Percentiles rank a stretch among this genome's conserved stretches.
Evolutionary conservation across 2,797 vertebrate species (phyloP).

Genomic region (Staurois parvus): DNA sequence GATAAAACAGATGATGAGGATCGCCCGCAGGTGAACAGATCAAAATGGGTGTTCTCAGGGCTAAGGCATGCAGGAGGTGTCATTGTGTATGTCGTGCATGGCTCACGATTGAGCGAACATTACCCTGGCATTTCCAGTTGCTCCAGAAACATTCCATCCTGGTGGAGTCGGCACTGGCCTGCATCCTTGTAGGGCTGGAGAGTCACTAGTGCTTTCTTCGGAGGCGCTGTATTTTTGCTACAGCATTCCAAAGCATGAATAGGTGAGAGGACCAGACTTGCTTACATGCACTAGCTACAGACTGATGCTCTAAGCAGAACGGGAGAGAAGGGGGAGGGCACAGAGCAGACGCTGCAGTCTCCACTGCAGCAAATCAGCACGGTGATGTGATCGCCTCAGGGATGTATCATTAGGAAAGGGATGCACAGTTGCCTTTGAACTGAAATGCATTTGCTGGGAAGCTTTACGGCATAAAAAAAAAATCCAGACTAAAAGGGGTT

Average conservation of each 20-base stretch:
- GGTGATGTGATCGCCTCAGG: slow-evolving; percentile 75
- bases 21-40: slow-evolving; percentile 41
- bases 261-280: slow-evolving; percentile 76
- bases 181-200: slow-evolving; percentile 82
- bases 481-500: slow-evolving; percentile 8
- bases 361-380: slow-evolving; percentile 88
- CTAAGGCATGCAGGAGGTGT: slow-evolving; percentile 63
- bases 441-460: slow-evolving; percentile 66
- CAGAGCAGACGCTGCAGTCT: slow-evolving; percentile 83
- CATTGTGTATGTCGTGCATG: slow-evolving; percentile 73
- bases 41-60: slow-evolving; percentile 70
- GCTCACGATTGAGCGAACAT: slow-evolving; percentile 76
- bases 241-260: slow-evolving; percentile 85
- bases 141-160: slow-evolving; percentile 97
- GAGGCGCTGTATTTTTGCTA: slow-evolving; percentile 74
- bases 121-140: slow-evolving; percentile 98
- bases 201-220: slow-evolving; percentile 62
- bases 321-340: slow-evolving; percentile 74
- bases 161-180: slow-evolving; percentile 90
- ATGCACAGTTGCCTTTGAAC: slow-evolving; percentile 71
- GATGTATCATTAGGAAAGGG: slow-evolving; percentile 72
- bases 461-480: slow-evolving; percentile 47
- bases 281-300: slow-evolving; percentile 78
- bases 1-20: neutral
- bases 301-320: slow-evolving; percentile 82